phyloP scores from a whole-genome alignment of 2,113 vertebrate genomes.

The Bettongia penicillata region DNA sequence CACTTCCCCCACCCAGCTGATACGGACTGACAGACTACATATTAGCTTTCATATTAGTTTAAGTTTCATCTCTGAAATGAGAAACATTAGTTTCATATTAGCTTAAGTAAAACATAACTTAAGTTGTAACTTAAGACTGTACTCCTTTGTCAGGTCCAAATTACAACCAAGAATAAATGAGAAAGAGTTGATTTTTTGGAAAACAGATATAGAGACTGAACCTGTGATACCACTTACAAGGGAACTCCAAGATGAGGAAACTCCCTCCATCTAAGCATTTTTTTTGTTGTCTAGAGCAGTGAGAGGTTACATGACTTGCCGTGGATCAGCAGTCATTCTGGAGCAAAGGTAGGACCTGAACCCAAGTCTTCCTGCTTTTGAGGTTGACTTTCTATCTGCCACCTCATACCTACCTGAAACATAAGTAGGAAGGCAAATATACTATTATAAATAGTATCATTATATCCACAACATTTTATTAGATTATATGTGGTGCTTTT shows the following conservation, averaged over 20 bases:
- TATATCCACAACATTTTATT: constrained; percentile 12
- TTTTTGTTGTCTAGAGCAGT: background rate
- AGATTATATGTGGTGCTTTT: too few relatives aligned
- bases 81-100: constrained; percentile 48
- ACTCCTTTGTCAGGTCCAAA: too few relatives aligned
- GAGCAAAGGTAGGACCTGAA: background rate
- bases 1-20: background rate
- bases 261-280: background rate
- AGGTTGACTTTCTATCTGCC: background rate
- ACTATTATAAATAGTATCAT: constrained; percentile 24
- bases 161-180: background rate
- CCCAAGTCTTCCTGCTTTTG: background rate
- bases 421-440: constrained; percentile 60
- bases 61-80: too few relatives aligned
- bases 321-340: too few relatives aligned
- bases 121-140: too few relatives aligned
- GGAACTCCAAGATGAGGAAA: background rate
- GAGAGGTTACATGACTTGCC: background rate
- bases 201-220: background rate
- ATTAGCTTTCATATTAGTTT: constrained; percentile 37
- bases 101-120: constrained; percentile 16
- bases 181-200: background rate
- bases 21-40: constrained; percentile 51
- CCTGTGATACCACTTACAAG: background rate
- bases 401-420: background rate